Base-by-base conservation (phyloP, 2,797 vertebrate species). In the Microhierax caerulescens region DNA sequence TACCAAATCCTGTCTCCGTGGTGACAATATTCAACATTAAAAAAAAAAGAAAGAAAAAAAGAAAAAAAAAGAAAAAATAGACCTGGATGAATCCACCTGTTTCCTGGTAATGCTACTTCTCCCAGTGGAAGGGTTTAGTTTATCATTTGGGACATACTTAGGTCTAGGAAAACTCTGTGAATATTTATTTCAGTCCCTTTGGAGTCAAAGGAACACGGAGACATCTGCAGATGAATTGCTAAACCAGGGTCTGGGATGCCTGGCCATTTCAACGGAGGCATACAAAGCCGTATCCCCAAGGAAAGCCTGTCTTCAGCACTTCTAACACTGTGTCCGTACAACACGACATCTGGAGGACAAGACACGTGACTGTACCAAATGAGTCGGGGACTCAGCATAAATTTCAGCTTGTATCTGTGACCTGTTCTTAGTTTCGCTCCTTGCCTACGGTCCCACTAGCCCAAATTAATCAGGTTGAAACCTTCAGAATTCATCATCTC, bases 391-490 rank as follows among this genome's bases (percentile, higher is more conserved):
- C n/a, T 18, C 30, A 21, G 16, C 9, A 39, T 23, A 53, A 79
- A 76, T 67, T 45, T 59, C 50, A 10, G 1, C 17, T 87, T 78
- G 2, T 34, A 12, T 32, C n/a, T 27, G 6, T 28, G 36, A 37
- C 28, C 14, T 19, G 0, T 19, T 85, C 45, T 20, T 6, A 11
- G 5, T 4, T 51, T 90, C 82, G 1, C 7, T 22, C 10, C 10
- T 67, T 51, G 22, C 27, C 45, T 8, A 5, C 19, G 36, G 34
- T 51, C 23, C 12, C 20, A 32, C 3, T 22, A 85, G 13, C 22
- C 2, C 15, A 30, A 57, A 73, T 34, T 24, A 27, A 36, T 48
- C 47, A 0, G 0, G 6, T 9, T n/a, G 23, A 64, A 59, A 59
- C 11, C 5, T 56, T 43, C 45, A 32, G 41, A 50, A 67, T 17